phyloP scores from a whole-genome alignment of 2,113 vertebrate species.

The Passerina amoena region DNA sequence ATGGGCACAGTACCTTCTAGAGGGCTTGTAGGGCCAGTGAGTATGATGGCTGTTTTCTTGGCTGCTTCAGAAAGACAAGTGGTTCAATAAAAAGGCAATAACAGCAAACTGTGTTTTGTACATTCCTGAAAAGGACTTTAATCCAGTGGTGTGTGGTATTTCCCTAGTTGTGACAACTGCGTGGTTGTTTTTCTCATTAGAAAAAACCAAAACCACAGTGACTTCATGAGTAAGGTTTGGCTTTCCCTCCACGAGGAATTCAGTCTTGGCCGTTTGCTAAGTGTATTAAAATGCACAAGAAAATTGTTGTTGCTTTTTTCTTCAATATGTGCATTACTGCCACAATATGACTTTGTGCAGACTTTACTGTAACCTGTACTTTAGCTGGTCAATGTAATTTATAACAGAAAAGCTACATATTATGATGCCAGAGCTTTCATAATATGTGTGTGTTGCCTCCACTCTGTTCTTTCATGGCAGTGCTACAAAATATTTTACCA shows the following conservation, averaged over 20 bases:
- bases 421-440: constrained; percentile 16
- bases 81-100: background rate
- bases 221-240: constrained; percentile 21
- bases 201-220: background rate
- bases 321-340: background rate
- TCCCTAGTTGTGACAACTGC: constrained; percentile 33
- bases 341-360: background rate
- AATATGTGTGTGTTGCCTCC: background rate
- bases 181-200: constrained; percentile 38
- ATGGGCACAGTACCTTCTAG: background rate
- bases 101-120: constrained; percentile 13
- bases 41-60: background rate
- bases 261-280: background rate
- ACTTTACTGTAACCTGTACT: constrained; percentile 47
- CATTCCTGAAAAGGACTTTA: background rate
- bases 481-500: constrained; percentile 39
- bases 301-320: background rate
- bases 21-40: background rate
- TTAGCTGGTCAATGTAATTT: constrained; percentile 53
- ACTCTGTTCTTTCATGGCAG: background rate
- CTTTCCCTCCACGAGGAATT: constrained; percentile 15
- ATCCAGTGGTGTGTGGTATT: constrained; percentile 44
- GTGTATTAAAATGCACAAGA: background rate
- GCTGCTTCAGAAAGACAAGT: constrained; percentile 9
- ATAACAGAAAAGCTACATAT: constrained; percentile 5